Conservation (phyloP, 2,797 vertebrate species). For the Aselliscus stoliczkanus region DNA sequence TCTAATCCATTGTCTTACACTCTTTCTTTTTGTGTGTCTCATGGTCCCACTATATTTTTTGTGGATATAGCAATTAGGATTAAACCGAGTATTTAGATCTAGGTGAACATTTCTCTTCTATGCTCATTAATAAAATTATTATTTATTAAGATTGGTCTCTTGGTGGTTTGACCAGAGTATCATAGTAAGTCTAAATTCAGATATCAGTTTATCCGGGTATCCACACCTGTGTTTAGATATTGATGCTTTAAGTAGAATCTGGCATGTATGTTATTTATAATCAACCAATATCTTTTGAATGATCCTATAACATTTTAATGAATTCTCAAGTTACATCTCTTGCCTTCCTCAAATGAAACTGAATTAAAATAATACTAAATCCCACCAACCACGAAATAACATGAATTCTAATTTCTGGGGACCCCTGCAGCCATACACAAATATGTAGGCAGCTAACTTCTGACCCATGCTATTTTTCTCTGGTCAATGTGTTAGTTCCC, state of each 20-base stretch:
- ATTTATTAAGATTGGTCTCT: too few species aligned
- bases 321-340: not conserved
- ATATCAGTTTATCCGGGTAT: not conserved
- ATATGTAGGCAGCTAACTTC: too few species aligned
- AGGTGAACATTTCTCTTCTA: not conserved
- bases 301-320: not conserved
- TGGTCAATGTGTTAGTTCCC: rapidly evolving
- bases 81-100: not conserved
- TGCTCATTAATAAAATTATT: not conserved
- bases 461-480: not conserved
- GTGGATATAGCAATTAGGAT: not conserved
- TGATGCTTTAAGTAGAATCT: not conserved
- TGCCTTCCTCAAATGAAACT: not conserved
- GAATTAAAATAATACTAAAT: not conserved
- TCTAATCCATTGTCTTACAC: not conserved
- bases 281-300: not conserved
- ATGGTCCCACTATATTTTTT: not conserved
- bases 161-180: too few species aligned
- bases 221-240: not conserved
- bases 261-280: not conserved
- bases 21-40: not conserved
- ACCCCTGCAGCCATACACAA: not conserved
- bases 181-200: not conserved
- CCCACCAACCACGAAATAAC: not conserved
- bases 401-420: not conserved